A percentile compares a stretch with the other conserved stretches of the same genome.
Conservation (phyloP, 2,888 invertebrate genomes). For the Dasypogon diadema region DNA sequence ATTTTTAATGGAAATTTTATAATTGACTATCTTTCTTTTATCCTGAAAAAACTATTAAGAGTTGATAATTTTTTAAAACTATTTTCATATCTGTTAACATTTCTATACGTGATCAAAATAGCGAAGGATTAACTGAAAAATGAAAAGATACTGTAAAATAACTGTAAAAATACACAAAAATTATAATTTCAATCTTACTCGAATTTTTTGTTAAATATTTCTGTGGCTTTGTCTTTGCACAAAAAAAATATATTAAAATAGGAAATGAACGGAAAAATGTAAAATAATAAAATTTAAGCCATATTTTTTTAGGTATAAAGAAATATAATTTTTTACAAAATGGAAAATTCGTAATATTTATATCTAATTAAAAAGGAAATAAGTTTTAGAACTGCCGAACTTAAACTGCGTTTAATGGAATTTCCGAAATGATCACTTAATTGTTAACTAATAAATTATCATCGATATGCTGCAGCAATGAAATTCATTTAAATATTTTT, state of each 20-base stretch:
- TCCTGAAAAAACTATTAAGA: no score
- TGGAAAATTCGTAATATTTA: conserved; percentile 43
- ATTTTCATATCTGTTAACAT: not conserved
- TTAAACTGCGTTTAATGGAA: conserved; percentile 31
- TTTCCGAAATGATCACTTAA: conserved; percentile 20
- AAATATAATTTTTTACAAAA: conserved; percentile 37
- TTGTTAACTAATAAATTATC: conserved; percentile 10
- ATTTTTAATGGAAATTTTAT: no score
- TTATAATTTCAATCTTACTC: conserved; percentile 53
- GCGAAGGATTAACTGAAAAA: conserved; percentile 52
- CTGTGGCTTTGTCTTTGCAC: conserved; percentile 60
- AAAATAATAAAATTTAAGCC: conserved; percentile 26
- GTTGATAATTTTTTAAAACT: not conserved
- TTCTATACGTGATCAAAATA: conserved; percentile 7
- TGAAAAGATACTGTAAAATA: conserved; percentile 33
- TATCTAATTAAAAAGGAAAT: conserved; percentile 12
- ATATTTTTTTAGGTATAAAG: conserved; percentile 39
- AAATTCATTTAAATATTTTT: not conserved
- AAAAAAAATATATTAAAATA: conserved; percentile 55
- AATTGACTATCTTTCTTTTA: no score
- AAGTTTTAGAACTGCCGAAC: conserved; percentile 32
- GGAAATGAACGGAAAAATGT: conserved; percentile 25
- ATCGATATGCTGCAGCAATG: not conserved
- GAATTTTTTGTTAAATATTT: conserved; percentile 56
- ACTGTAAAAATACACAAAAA: conserved; percentile 40